phyloP scores from a whole-genome alignment of 1,140 invertebrate species.

The Trichogramma pretiosum region DNA sequence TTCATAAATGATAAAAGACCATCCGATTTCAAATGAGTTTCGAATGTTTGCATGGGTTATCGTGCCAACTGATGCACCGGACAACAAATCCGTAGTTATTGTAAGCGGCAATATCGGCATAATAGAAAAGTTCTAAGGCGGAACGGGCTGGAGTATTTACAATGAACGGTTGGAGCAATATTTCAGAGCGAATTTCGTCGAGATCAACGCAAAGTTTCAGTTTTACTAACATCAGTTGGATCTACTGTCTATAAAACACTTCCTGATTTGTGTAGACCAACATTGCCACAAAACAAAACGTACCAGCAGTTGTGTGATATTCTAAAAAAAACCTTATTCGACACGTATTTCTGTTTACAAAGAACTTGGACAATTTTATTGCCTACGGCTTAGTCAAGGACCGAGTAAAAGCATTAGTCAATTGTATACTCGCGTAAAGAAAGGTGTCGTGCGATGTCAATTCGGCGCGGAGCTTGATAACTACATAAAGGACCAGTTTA shows the following conservation, averaged over 20 bases:
- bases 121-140: slow-evolving; percentile 9
- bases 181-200: slow-evolving; percentile 18
- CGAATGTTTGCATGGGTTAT: no score
- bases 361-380: no score
- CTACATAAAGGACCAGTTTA: background rate
- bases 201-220: slow-evolving; percentile 15
- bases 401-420: background rate
- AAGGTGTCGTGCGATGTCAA: background rate
- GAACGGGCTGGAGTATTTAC: slow-evolving; percentile 17
- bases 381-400: no score
- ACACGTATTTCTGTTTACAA: no score
- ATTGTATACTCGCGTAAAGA: background rate
- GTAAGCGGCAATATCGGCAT: slow-evolving; percentile 4
- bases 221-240: slow-evolving; percentile 18
- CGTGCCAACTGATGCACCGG: no score
- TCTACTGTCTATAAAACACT: slow-evolving; percentile 13
- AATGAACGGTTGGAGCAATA: slow-evolving; percentile 21
- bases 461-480: background rate
- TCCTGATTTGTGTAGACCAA: no score
- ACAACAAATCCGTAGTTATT: no score
- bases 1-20: no score
- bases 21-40: no score
- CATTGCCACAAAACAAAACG: no score
- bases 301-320: no score
- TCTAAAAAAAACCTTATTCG: background rate